Percentiles rank a stretch among this genome's conserved stretches.
These are phyloP conservation scores for Melanerpes aurifrons DNA, from an alignment of 2,113 vertebrate species.

Conservation along the genomic window DNA sequence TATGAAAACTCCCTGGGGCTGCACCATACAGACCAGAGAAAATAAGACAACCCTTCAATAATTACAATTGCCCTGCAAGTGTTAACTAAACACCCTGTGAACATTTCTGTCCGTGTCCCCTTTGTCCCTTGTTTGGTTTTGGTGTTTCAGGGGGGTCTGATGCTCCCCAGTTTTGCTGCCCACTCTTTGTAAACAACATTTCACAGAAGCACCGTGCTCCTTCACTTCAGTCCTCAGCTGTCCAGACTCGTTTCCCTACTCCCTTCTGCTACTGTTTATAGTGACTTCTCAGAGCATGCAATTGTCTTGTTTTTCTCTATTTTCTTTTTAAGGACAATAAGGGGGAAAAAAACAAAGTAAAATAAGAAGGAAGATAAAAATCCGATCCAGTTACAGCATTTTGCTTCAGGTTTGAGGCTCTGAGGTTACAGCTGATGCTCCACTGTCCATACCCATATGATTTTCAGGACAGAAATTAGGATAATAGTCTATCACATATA, in stretches of 20 bases:
- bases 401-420: neutral
- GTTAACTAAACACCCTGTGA: neutral
- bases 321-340: neutral
- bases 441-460: neutral
- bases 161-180: neutral
- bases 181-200: rapidly evolving
- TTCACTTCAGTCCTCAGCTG: neutral
- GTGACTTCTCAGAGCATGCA: neutral
- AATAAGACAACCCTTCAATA: rapidly evolving
- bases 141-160: rapidly evolving
- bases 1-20: rapidly evolving
- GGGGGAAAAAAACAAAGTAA: too few relatives aligned
- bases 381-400: neutral
- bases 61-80: rapidly evolving
- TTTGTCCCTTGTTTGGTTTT: too few relatives aligned
- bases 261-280: neutral
- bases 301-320: neutral
- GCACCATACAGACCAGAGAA: neutral
- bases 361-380: neutral
- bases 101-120: rapidly evolving
- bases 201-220: rapidly evolving
- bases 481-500: conserved; percentile 52
- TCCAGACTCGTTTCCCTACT: neutral
- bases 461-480: conserved; percentile 52
- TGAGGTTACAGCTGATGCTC: neutral